Evolutionary conservation across 2,888 invertebrate genomes (phyloP).

Genomic region (Meghimatium bilineatum): DNA sequence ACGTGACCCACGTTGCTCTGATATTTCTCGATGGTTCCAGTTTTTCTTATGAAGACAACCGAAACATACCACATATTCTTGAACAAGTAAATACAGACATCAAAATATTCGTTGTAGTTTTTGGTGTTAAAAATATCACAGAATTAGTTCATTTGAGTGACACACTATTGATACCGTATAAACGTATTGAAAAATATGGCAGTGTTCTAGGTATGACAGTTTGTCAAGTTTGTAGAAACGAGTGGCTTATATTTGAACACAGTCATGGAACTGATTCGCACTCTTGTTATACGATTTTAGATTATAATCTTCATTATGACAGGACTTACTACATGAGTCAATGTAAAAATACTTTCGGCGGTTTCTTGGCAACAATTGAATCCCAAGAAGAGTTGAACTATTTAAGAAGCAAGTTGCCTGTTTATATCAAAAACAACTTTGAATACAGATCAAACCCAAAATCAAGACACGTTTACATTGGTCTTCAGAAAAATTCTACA

Average conservation of each 20-base stretch:
- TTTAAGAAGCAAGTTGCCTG: not conserved
- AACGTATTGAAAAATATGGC: no score
- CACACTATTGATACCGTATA: not conserved
- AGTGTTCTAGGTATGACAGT: not conserved
- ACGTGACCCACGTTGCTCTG: not conserved
- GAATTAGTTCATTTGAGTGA: not conserved
- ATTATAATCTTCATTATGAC: not conserved
- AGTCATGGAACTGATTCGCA: no score
- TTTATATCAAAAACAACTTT: not conserved
- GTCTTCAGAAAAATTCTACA: not conserved
- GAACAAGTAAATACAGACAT: not conserved
- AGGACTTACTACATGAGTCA: not conserved
- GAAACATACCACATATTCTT: not conserved
- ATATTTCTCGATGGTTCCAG: not conserved
- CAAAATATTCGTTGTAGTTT: not conserved
- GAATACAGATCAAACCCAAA: not conserved
- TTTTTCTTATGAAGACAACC: not conserved
- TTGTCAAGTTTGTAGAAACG: not conserved
- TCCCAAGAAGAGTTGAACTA: not conserved
- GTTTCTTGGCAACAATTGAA: not conserved
- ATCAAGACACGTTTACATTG: not conserved
- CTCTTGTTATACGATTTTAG: not conserved
- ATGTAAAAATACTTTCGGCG: not conserved
- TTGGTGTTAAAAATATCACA: not conserved
- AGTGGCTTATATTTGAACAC: not conserved